Percentiles rank a stretch among this genome's conserved stretches.
Conservation (phyloP, 2,888 invertebrate species). For the Aphodius sticticus region DNA sequence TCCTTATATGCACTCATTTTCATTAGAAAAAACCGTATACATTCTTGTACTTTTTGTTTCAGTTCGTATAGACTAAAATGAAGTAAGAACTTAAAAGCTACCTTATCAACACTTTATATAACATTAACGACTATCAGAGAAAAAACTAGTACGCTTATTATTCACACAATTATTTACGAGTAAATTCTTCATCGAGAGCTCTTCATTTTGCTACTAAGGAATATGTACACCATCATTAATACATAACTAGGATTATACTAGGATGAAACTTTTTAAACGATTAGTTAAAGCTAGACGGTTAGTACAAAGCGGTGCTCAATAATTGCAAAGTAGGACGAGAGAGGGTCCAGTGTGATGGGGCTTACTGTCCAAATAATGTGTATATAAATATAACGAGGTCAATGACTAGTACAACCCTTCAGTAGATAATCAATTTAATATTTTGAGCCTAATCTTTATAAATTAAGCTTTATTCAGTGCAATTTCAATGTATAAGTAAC, state of each 20-base stretch:
- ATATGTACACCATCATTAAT: not conserved
- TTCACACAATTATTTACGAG: constrained; percentile 22
- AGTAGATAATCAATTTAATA: too few species aligned
- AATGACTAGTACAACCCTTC: not conserved
- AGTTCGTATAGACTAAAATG: constrained; percentile 34
- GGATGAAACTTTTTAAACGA: not conserved
- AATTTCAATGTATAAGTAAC: too few species aligned
- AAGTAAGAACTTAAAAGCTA: constrained; percentile 5
- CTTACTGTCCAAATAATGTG: not conserved
- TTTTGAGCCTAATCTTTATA: too few species aligned
- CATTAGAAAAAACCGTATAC: constrained; percentile 54
- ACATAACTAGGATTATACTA: not conserved
- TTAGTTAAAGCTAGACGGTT: constrained; percentile 4
- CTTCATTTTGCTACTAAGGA: not conserved
- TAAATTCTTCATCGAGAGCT: constrained; percentile 24
- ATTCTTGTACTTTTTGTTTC: constrained; percentile 60
- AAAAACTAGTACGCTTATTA: constrained; percentile 9
- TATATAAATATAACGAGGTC: not conserved
- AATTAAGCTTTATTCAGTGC: too few species aligned
- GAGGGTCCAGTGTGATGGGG: not conserved
- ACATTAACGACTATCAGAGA: not conserved
- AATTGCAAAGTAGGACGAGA: constrained; percentile 4
- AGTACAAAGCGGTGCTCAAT: not conserved
- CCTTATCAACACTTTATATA: not conserved
- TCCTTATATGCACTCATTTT: constrained; percentile 44